These are phyloP conservation scores for Chromobotia macracanthus DNA, from an alignment of 2,797 vertebrate genomes.

Conservation along the genomic window DNA sequence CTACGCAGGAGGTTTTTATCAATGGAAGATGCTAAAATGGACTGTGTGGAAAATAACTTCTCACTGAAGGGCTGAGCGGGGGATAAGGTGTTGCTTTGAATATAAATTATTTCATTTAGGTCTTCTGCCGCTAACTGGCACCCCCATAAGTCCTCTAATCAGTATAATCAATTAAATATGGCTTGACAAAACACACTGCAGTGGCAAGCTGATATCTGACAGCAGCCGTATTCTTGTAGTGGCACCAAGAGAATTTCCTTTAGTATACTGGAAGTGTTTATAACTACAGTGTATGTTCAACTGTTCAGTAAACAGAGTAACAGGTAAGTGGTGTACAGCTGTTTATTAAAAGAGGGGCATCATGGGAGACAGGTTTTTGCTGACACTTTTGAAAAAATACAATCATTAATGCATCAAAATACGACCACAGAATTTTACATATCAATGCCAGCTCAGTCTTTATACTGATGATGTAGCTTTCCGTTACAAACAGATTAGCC, in stretches of 20 bases:
- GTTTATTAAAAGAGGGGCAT: too few relatives aligned
- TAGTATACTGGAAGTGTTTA: too few relatives aligned
- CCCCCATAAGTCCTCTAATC: constrained; percentile 48
- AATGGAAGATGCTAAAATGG: constrained; percentile 50
- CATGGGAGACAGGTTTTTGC: too few relatives aligned
- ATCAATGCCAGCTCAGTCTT: too few relatives aligned
- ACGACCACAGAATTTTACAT: too few relatives aligned
- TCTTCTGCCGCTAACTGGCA: constrained; percentile 32
- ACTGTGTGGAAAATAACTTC: constrained; percentile 49
- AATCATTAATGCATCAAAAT: too few relatives aligned
- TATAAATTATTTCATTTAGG: constrained; percentile 52
- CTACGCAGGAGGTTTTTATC: constrained; percentile 30
- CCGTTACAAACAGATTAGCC: too few relatives aligned
- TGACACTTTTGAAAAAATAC: too few relatives aligned
- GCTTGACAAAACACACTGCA: constrained; percentile 37
- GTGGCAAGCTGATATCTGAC: constrained; percentile 24
- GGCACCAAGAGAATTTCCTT: not conserved
- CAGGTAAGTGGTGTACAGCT: too few relatives aligned
- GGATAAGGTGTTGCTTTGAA: constrained; percentile 43
- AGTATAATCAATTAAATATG: constrained; percentile 52
- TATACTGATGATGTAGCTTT: too few relatives aligned
- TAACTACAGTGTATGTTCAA: too few relatives aligned
- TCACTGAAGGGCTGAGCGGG: constrained; percentile 33
- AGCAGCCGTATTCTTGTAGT: constrained; percentile 10
- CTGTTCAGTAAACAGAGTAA: too few relatives aligned